Percentiles rank a stretch among this genome's conserved stretches.
Conservation (phyloP, 2,797 vertebrate species). For the Gastrophryne carolinensis region DNA sequence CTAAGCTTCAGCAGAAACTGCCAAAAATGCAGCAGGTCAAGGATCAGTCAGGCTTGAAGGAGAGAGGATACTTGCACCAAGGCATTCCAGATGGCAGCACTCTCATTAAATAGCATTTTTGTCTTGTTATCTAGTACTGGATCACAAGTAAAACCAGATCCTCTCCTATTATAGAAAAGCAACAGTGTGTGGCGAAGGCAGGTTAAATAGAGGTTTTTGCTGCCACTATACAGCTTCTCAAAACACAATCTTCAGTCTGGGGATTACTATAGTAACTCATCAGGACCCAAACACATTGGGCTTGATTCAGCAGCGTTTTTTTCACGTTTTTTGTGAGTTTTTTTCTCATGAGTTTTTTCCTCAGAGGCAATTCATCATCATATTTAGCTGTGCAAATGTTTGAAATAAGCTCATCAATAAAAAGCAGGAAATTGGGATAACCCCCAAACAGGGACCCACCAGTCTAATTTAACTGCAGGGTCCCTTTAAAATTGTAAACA, state of each 20-base stretch:
- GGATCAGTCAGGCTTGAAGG: not conserved
- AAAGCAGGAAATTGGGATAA: too few species aligned
- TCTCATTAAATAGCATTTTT: constrained; percentile 6
- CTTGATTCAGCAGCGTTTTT: too few species aligned
- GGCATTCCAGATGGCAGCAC: not conserved
- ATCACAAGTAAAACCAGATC: constrained; percentile 27
- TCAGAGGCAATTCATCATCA: too few species aligned
- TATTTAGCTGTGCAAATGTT: too few species aligned
- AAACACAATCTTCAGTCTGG: not conserved
- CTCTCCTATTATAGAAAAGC: constrained; percentile 4
- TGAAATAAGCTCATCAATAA: too few species aligned
- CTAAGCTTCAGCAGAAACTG: not conserved
- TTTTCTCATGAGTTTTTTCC: too few species aligned
- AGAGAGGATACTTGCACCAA: not conserved
- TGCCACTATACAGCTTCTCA: not conserved
- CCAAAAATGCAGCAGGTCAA: not conserved
- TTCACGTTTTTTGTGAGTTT: too few species aligned
- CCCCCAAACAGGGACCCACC: too few species aligned
- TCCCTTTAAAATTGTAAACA: too few species aligned
- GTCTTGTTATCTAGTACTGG: not conserved
- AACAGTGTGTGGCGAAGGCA: not conserved
- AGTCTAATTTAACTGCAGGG: too few species aligned
- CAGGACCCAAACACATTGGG: not conserved
- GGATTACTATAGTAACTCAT: not conserved
- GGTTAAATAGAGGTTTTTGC: not conserved